phyloP scores from a whole-genome alignment of 2,797 vertebrate species.

The Channa striata region DNA sequence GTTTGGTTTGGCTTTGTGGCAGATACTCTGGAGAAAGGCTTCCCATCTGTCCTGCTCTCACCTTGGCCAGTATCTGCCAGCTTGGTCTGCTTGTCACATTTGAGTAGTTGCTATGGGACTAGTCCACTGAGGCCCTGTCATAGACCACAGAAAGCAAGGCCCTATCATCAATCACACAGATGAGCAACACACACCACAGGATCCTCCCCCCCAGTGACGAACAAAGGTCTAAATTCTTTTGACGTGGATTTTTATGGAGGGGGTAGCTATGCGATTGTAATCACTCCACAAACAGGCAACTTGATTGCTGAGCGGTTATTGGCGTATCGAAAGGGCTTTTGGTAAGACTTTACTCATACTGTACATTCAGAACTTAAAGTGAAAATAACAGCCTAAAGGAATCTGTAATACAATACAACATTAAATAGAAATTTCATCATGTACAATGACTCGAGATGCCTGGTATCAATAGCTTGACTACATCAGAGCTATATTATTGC shows the following conservation, averaged over 20 bases:
- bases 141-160: conserved; percentile 75
- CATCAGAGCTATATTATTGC: conserved; percentile 25
- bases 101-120: conserved; percentile 75
- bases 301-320: conserved; percentile 22
- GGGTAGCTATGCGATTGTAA: conserved; percentile 34
- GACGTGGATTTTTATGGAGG: conserved; percentile 41
- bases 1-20: conserved; percentile 64
- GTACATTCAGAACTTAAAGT: conserved; percentile 8
- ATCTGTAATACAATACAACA: conserved; percentile 9
- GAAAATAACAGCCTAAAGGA: conserved; percentile 30
- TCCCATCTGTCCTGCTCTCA: conserved; percentile 79
- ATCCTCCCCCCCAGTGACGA: conserved; percentile 55
- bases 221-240: conserved; percentile 57
- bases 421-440: conserved; percentile 30
- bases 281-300: conserved; percentile 29
- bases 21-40: conserved; percentile 62
- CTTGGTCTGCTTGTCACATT: conserved; percentile 76
- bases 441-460: background rate
- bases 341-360: background rate
- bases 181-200: conserved; percentile 68
- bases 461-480: conserved; percentile 18
- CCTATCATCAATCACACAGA: conserved; percentile 78
- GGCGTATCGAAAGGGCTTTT: conserved; percentile 7
- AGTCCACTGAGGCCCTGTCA: conserved; percentile 73
- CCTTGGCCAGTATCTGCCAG: conserved; percentile 75